These are phyloP conservation scores for Corythoichthys haematopterus DNA, from an alignment of 2,113 vertebrate species.

Conservation along the genomic window DNA sequence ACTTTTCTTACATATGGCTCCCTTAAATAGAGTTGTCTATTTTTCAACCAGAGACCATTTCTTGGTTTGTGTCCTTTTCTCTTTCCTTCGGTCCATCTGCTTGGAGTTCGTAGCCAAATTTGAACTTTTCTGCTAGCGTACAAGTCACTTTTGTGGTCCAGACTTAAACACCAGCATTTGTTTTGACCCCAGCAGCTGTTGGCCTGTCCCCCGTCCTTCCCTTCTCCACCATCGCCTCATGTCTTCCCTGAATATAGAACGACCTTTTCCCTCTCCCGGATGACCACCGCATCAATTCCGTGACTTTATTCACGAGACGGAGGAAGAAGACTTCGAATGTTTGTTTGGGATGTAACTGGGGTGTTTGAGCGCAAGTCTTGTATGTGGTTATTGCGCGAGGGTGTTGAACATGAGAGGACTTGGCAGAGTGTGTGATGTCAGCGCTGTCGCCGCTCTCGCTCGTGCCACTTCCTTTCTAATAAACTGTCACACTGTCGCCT, in stretches of 20 bases:
- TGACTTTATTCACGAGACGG: slow-evolving; percentile 1
- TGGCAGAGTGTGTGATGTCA: slow-evolving; percentile 18
- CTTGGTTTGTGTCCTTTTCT: slow-evolving; percentile 10
- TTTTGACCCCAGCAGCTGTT: slow-evolving; percentile 24
- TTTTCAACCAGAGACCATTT: neutral
- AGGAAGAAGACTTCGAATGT: neutral
- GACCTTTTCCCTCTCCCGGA: slow-evolving; percentile 6
- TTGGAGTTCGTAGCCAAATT: neutral
- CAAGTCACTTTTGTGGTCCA: slow-evolving; percentile 3
- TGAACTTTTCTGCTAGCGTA: neutral
- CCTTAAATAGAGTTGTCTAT: no score
- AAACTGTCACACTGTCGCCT: slow-evolving; percentile 46
- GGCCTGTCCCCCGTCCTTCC: neutral
- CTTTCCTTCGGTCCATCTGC: slow-evolving; percentile 10
- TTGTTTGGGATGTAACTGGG: slow-evolving; percentile 15
- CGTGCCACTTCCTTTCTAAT: slow-evolving; percentile 50
- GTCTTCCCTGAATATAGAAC: slow-evolving; percentile 14
- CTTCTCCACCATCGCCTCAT: neutral
- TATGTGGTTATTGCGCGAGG: neutral
- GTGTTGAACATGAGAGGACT: slow-evolving; percentile 13
- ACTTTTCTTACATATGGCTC: no score
- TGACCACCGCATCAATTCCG: neutral
- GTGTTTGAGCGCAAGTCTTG: slow-evolving; percentile 1
- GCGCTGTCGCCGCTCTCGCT: slow-evolving; percentile 34
- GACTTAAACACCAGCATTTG: slow-evolving; percentile 10